Base-by-base conservation (phyloP, 2,888 invertebrate genomes). In the Smittia sp. region DNA sequence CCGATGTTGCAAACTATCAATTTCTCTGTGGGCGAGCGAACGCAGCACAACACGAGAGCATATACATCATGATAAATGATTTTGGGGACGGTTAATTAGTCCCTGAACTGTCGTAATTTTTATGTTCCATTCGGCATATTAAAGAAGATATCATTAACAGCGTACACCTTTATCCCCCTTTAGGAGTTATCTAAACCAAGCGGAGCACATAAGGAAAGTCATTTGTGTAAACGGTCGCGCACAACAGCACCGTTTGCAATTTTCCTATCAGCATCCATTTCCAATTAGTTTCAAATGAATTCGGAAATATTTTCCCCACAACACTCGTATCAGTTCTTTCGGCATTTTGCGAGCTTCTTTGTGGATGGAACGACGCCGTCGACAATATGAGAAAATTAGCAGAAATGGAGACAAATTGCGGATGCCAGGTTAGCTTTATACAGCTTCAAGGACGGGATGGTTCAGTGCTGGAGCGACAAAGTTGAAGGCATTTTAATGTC, bases 21-120 rank as follows among this genome's bases (percentile, higher is more conserved):
- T 58, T 58, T 58, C 58, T 22, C 18, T n/a, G n/a, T 6, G 20
- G 22, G 20, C 13, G 25, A 63, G 20, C 25, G 15, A 24, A 25
- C 27, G 27, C 25, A 24, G 58, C 58, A 58, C 58, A 22, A 46
- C 15, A 46, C n/a, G 3, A 58, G 6, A 63, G 22, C 63, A 4
- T 13, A 63, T 24, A 25, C 68, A 68, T 25, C 78, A 79, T 80
- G 79, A 79, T 79, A 79, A 80, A 79, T 79, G 79, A 79, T 79
- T 79, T 79, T 78, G 78, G 79, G 77, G 77, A 78, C 78, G 78
- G 58, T 79, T 80, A 80, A 80, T 80, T 80, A 80, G 78, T 79
- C 80, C 79, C 79, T 78, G 79, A 79, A 79, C 79, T 79, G 78
- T 79, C 78, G 78, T 80, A 79, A 73, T 73, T 63, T 65, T 73